Evolutionary conservation across 2,888 invertebrate species (phyloP), one percentile per base, ranked within the genome.

Genomic region (Spodoptera littoralis): DNA sequence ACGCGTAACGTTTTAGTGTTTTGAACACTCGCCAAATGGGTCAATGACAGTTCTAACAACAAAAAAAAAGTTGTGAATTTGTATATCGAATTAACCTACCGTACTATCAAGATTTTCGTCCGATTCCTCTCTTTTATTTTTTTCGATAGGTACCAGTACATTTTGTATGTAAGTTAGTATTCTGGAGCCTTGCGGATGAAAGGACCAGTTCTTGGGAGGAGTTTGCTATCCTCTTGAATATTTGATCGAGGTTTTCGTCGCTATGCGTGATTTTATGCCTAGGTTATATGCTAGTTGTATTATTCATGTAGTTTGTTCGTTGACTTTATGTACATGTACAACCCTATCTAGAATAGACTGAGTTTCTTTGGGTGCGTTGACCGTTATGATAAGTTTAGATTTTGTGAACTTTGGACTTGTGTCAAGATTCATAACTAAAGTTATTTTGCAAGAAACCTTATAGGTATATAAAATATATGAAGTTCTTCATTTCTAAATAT

Each of bases 11-110:
- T 74, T 79, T 71, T 75, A 79, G 76, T 79, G 77, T 75, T 83
- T 81, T 88, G 90, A 84, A 76, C 69, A 59, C 57, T 72, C 83
- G 91, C 91, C 91, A 91, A 91, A 86, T 89, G 76, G 90, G 91
- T 89, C 90, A 90, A 83, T 85, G 85, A 66, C 86, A 84, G 65
- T 73, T 80, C 77, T 76, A 78, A 82, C 75, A 78, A 82, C 75
- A 73, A 79, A 73, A 77, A 76, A 65, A 73, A 68, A 80, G 70
- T 78, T 76, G 74, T 83, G 83, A 84, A 84, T 78, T 36, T 36
- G 36, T 36, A 79, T 76, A 81, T 63, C 67, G 62, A 67, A 76
- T 80, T 73, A 75, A 72, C 18, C 18, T 18, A 18, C 70, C 36
- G 27, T 27, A 27, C 27, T 66, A 53, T 75, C 58, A 64, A 61